These are phyloP conservation scores for Noturus placidus DNA, from an alignment of 2,113 vertebrate genomes.

Conservation along the genomic window DNA sequence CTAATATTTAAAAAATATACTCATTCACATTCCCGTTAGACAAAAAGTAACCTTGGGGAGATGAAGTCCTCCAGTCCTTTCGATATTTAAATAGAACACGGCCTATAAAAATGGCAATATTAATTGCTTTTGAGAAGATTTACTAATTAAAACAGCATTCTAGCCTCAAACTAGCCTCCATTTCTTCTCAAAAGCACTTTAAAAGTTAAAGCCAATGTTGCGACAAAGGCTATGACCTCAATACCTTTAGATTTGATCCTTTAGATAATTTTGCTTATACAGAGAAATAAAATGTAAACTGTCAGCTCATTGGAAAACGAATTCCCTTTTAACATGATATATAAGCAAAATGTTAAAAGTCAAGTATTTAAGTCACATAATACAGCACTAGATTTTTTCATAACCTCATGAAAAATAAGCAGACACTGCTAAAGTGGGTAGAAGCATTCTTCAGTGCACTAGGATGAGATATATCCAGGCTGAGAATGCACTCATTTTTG, in stretches of 20 bases:
- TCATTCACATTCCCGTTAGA: background rate
- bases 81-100: background rate
- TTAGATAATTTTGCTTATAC: background rate
- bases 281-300: background rate
- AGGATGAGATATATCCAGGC: background rate
- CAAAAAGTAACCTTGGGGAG: background rate
- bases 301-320: background rate
- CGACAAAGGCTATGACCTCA: background rate
- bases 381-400: background rate
- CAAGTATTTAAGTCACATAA: background rate
- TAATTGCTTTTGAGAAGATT: background rate
- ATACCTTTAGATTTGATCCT: background rate
- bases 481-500: constrained; percentile 9
- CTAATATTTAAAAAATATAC: background rate
- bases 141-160: background rate
- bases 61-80: background rate
- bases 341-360: background rate
- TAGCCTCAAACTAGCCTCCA: background rate
- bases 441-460: background rate
- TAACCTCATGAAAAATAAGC: background rate
- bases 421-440: background rate
- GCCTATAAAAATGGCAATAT: background rate
- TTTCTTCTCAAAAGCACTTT: background rate
- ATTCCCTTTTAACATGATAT: background rate
- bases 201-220: background rate